These are phyloP conservation scores for Apeltes quadracus DNA, from an alignment of 2,113 vertebrate genomes.

Conservation along the genomic window DNA sequence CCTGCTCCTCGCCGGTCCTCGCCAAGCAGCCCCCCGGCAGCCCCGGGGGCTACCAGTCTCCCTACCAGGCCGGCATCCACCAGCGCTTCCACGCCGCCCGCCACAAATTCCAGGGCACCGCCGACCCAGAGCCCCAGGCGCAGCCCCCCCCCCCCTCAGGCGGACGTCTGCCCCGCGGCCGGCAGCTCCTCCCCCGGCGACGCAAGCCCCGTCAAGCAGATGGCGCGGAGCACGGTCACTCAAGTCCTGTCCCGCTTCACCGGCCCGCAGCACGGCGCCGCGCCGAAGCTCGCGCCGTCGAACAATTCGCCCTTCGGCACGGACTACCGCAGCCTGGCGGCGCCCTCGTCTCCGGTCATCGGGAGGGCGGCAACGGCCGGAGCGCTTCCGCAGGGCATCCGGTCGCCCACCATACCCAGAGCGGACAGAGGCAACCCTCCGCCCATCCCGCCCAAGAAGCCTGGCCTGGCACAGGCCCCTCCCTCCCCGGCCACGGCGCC, in stretches of 20 bases:
- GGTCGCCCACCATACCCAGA: slow-evolving; percentile 89
- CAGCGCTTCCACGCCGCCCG: slow-evolving; percentile 95
- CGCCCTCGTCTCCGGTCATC: slow-evolving; percentile 65
- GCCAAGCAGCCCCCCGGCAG: slow-evolving; percentile 74
- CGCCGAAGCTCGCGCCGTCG: slow-evolving; percentile 75
- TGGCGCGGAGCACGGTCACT: slow-evolving; percentile 92
- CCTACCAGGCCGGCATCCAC: slow-evolving; percentile 95
- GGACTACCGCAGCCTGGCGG: slow-evolving; percentile 89
- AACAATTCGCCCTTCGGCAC: slow-evolving; percentile 95
- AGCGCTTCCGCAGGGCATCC: slow-evolving; percentile 84
- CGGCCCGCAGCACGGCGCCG: slow-evolving; percentile 81
- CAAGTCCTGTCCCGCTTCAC: slow-evolving; percentile 94
- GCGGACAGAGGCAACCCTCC: slow-evolving; percentile 93
- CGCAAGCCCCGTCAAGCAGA: slow-evolving; percentile 86
- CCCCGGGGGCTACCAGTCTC: slow-evolving; percentile 83
- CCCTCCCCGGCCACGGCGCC: slow-evolving; percentile 77
- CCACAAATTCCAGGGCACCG: slow-evolving; percentile 90
- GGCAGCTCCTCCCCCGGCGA: slow-evolving; percentile 77
- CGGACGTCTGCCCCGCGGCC: slow-evolving; percentile 77
- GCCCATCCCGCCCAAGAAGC: slow-evolving; percentile 96
- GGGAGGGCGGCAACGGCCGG: slow-evolving; percentile 84
- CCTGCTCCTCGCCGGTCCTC: slow-evolving; percentile 85
- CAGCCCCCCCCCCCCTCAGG: slow-evolving; percentile 55
- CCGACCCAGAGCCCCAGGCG: slow-evolving; percentile 72
- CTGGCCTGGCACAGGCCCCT: slow-evolving; percentile 89